phyloP scores from a whole-genome alignment of 2,888 invertebrate genomes.

The Sipunculus nudus region DNA sequence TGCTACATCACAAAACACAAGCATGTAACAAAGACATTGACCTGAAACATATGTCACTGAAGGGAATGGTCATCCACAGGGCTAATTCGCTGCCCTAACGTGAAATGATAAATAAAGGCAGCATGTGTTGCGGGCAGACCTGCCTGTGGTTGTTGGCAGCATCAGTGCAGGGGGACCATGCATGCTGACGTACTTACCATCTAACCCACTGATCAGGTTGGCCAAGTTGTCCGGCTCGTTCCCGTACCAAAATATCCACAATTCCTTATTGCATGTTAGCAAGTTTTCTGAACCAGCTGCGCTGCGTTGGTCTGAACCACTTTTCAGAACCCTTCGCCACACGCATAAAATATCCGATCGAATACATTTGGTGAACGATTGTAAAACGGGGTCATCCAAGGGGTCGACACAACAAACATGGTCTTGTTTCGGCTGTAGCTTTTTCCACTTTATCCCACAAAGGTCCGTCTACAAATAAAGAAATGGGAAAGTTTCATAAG shows the following conservation, averaged over 20 bases:
- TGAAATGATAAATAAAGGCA: too few species aligned
- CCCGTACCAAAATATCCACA: conserved; percentile 99
- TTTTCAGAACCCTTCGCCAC: conserved; percentile 83
- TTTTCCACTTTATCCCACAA: conserved; percentile 99
- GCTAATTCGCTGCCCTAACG: too few species aligned
- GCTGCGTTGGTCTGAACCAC: not conserved
- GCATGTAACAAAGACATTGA: too few species aligned
- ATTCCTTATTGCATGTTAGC: conserved; percentile 76
- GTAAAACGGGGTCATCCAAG: conserved; percentile 67
- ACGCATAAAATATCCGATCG: conserved; percentile 94
- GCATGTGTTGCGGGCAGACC: too few species aligned
- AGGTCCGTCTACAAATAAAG: conserved; percentile 89
- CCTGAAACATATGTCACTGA: too few species aligned
- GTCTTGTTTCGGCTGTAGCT: conserved; percentile 60
- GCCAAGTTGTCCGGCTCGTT: conserved; percentile 70
- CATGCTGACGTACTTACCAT: conserved; percentile 89
- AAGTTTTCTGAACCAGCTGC: conserved; percentile 42
- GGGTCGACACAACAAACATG: conserved; percentile 23
- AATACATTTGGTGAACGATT: conserved; percentile 68
- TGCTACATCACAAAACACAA: too few species aligned
- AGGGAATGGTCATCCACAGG: too few species aligned
- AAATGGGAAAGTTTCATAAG: not conserved
- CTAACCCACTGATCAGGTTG: conserved; percentile 75
- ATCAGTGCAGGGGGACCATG: too few species aligned
- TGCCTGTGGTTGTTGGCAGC: too few species aligned